phyloP scores from a whole-genome alignment of 2,888 invertebrate species.

The Dysmachus trigonus region DNA sequence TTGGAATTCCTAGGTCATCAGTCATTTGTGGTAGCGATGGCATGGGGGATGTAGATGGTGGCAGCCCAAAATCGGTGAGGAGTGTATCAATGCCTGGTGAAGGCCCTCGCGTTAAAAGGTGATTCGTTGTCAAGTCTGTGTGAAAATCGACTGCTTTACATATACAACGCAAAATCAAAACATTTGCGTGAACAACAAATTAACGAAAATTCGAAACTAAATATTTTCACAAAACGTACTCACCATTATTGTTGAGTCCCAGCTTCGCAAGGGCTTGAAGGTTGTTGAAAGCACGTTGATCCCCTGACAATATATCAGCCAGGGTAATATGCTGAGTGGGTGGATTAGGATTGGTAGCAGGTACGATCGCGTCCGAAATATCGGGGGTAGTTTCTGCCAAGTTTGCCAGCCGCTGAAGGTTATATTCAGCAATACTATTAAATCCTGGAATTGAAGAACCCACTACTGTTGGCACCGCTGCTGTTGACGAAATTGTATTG shows the following conservation, averaged over 20 bases:
- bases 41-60: constrained; percentile 72
- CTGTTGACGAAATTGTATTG: constrained; percentile 54
- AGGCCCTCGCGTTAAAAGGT: constrained; percentile 69
- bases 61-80: constrained; percentile 70
- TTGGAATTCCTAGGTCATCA: constrained; percentile 65
- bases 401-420: constrained; percentile 83
- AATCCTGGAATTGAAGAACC: constrained; percentile 61
- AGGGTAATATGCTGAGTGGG: constrained; percentile 76
- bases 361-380: constrained; percentile 59
- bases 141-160: constrained; percentile 60
- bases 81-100: constrained; percentile 70
- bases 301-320: constrained; percentile 79
- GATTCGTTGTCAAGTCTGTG: constrained; percentile 65
- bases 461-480: constrained; percentile 61
- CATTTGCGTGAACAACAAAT: constrained; percentile 18
- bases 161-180: constrained; percentile 21
- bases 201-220: neutral
- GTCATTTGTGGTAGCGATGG: constrained; percentile 64
- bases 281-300: constrained; percentile 84
- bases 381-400: constrained; percentile 75
- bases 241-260: constrained; percentile 75
- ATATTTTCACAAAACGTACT: constrained; percentile 48
- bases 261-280: constrained; percentile 89
- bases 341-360: constrained; percentile 67
- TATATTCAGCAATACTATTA: constrained; percentile 83